Percentiles rank a stretch among this genome's conserved stretches.
Conservation (phyloP, 2,113 vertebrate species). For the Meleagris gallopavo region DNA sequence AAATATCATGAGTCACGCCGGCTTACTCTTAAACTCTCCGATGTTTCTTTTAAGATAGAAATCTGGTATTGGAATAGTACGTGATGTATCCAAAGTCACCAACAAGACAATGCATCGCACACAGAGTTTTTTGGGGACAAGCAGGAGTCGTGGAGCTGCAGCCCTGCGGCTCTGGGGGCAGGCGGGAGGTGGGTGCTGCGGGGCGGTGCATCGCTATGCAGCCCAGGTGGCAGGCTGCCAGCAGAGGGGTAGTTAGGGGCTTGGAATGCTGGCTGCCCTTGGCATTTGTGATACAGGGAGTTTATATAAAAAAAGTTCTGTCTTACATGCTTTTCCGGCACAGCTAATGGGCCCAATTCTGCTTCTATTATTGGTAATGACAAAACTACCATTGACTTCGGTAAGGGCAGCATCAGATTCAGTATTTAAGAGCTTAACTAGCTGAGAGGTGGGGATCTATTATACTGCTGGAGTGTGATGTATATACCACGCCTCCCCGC, state of each 20-base stretch:
- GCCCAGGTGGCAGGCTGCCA: background rate
- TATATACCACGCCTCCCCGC: background rate
- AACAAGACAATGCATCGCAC: accelerated
- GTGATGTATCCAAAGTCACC: accelerated
- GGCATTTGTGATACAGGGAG: background rate
- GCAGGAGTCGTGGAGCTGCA: background rate
- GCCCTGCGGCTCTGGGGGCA: accelerated
- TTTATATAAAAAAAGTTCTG: background rate
- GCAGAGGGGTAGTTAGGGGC: background rate
- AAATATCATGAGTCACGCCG: background rate
- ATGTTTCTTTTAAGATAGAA: background rate
- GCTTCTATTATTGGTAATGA: background rate
- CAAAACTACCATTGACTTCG: background rate
- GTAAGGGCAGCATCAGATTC: background rate
- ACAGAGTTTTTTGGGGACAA: accelerated
- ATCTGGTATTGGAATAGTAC: background rate
- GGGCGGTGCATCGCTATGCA: background rate
- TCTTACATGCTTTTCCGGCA: background rate
- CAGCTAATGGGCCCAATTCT: background rate
- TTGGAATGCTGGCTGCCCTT: background rate
- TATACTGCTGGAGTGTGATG: background rate
- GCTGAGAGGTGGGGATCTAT: background rate
- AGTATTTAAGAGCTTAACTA: background rate
- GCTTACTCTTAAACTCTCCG: background rate
- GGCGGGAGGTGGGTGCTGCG: background rate